A percentile compares a stretch with the other conserved stretches of the same genome.
Evolutionary conservation across 2,113 vertebrate species (phyloP).

Genomic region (Nyctereutes procyonoides): DNA sequence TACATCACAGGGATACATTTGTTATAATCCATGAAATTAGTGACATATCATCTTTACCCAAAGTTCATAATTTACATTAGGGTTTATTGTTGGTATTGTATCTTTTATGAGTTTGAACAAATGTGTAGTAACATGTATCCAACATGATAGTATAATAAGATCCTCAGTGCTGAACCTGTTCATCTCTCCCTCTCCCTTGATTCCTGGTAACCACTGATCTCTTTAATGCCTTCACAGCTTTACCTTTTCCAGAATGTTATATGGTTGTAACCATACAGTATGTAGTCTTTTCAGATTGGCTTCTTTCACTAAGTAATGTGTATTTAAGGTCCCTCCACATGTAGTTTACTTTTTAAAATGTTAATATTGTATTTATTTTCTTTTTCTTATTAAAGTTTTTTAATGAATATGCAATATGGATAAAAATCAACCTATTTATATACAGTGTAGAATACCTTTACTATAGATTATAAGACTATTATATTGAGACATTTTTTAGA

Average conservation of each 20-base stretch:
- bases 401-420: neutral
- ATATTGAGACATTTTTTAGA: neutral
- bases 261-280: neutral
- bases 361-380: slow-evolving; percentile 29
- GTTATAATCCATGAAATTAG: neutral
- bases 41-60: neutral
- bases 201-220: neutral
- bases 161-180: neutral
- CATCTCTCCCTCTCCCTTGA: neutral
- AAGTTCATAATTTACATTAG: neutral
- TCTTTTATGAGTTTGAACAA: neutral
- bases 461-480: slow-evolving; percentile 8
- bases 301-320: slow-evolving; percentile 15
- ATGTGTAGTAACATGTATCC: neutral
- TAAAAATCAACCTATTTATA: slow-evolving; percentile 7
- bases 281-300: neutral
- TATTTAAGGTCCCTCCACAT: neutral
- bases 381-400: slow-evolving; percentile 25
- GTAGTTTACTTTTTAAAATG: neutral
- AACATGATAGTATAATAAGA: neutral
- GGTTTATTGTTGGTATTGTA: neutral
- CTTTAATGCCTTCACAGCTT: neutral
- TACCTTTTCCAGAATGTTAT: neutral
- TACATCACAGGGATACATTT: neutral
- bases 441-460: slow-evolving; percentile 10